Evolutionary conservation across 2,797 vertebrate species (phyloP), one percentile per base, ranked within the genome.

Genomic region (Psittacula derbiana): DNA sequence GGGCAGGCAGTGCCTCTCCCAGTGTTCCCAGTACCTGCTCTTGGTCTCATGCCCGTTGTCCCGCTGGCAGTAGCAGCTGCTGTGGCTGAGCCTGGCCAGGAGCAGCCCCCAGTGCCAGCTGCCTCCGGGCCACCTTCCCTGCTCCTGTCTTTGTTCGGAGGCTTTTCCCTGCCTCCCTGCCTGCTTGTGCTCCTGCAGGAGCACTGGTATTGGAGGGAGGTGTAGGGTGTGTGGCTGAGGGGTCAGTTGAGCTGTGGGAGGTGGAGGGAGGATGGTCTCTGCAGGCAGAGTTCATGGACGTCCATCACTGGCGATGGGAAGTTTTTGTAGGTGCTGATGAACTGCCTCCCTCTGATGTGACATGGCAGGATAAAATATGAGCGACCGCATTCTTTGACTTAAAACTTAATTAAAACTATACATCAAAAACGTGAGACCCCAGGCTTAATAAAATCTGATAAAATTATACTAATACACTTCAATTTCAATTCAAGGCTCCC

Each of bases 391-490:
- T 96, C 76, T 92, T 97, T 94, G 97, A 96, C 96, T 96, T 97
- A 95, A 97, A 96, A 96, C 95, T 98, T 97, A 97, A 98, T 98
- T 97, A 97, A 98, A 97, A 96, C 96, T 79, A 91, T 96, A 95
- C 92, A 96, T 98, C 97, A 97, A 96, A 93, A 93, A 88, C 18
- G 78, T 78, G 94, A 90, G 97, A 90, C 97, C 94, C 80, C 33
- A 31, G 95, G 95, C 94, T 96, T 96, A 94, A 95, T 95, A 90
- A 95, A 95, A 81, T 86, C 94, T 94, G 96, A 97, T 97, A 92
- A 92, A 96, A 95, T 96, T 96, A 96, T 97, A 94, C 95, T 87
- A 95, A 97, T 92, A 85, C 84, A 93, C 92, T 97, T 96, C 90
- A 91, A 73, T 93, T 96, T 87, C 97, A 94, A 80, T 93, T 86